A percentile compares a stretch with the other conserved stretches of the same genome.
phyloP scores from a whole-genome alignment of 2,797 vertebrate species.

The Hemitrygon akajei region DNA sequence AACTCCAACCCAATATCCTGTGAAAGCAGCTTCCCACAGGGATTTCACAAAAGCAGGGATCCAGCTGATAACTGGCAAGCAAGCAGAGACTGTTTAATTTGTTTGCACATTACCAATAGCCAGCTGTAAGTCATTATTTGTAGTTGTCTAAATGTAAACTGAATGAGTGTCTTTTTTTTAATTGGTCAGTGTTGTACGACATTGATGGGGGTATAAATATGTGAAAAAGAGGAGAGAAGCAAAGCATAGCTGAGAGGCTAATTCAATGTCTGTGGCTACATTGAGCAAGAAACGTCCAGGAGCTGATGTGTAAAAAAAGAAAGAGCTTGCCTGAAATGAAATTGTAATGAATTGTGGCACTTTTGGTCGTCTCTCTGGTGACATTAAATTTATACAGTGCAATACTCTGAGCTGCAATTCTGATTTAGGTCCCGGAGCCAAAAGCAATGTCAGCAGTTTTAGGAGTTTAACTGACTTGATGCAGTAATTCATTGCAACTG shows the following conservation, averaged over 20 bases:
- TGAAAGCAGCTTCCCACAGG: background rate
- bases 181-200: background rate
- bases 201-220: background rate
- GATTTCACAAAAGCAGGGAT: background rate
- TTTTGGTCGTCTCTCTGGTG: background rate
- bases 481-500: background rate
- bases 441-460: background rate
- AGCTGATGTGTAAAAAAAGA: background rate
- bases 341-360: background rate
- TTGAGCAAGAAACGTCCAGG: background rate
- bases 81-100: background rate
- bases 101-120: background rate
- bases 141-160: background rate
- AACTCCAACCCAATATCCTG: background rate
- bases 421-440: background rate
- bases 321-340: background rate
- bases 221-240: background rate
- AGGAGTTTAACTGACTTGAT: background rate
- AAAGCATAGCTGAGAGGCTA: background rate
- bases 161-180: background rate
- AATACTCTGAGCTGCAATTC: background rate
- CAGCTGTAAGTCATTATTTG: background rate
- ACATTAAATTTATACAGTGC: background rate
- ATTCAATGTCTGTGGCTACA: background rate
- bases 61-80: background rate